Conservation (phyloP, 2,113 vertebrate genomes). For the Notiomystis cincta region DNA sequence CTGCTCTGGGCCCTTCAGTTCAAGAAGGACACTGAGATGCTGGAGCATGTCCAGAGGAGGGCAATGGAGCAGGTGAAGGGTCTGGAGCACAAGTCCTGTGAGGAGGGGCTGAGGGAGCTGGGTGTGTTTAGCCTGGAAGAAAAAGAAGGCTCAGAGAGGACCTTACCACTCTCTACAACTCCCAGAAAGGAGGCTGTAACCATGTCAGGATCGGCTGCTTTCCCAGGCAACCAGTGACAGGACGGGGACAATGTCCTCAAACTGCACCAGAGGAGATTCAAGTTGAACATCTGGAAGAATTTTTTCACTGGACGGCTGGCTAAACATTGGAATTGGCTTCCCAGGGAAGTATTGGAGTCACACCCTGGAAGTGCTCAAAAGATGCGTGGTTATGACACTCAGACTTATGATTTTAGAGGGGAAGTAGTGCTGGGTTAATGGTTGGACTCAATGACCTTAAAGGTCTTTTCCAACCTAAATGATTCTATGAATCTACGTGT, state of each 20-base stretch:
- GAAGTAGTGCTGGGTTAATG: background rate
- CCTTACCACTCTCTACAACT: rapidly evolving
- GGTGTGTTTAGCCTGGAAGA: rapidly evolving
- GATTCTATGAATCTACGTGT: background rate
- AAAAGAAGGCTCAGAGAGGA: background rate
- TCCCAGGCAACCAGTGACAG: too few species aligned
- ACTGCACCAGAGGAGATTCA: background rate
- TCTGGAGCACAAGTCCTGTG: background rate
- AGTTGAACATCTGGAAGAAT: background rate
- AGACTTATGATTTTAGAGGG: background rate
- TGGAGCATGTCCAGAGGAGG: background rate
- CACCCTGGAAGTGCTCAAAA: background rate
- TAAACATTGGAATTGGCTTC: background rate
- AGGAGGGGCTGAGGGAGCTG: rapidly evolving
- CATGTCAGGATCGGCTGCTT: rapidly evolving
- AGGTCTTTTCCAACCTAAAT: background rate
- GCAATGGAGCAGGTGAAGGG: rapidly evolving
- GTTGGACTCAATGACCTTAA: background rate
- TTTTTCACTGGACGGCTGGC: background rate
- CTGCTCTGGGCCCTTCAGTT: too few species aligned
- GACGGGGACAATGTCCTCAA: too few species aligned
- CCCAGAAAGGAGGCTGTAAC: rapidly evolving
- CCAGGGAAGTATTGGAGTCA: background rate
- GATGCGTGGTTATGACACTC: rapidly evolving
- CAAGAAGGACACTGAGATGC: background rate